These are phyloP conservation scores for Conomelus anceps DNA, from an alignment of 2,888 invertebrate genomes.

Conservation along the genomic window DNA sequence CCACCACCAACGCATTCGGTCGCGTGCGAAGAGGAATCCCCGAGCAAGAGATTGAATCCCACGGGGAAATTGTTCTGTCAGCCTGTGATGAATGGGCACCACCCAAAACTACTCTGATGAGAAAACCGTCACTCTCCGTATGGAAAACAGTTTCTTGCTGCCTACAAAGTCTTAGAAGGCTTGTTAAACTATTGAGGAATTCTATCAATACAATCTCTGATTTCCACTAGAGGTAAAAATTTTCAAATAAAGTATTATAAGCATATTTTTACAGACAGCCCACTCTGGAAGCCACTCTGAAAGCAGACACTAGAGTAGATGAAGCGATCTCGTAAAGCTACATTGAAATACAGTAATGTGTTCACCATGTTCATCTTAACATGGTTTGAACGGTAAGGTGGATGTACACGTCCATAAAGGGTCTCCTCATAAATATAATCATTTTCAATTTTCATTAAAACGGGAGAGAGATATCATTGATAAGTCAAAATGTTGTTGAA, in stretches of 20 bases:
- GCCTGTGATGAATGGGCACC: slow-evolving; percentile 1
- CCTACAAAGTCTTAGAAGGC: not conserved
- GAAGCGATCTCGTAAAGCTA: no score
- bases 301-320: no score
- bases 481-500: no score
- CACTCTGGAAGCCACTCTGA: no score
- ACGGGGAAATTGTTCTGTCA: slow-evolving; percentile 12
- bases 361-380: no score
- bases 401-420: no score
- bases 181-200: not conserved
- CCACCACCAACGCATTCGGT: not conserved
- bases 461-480: no score
- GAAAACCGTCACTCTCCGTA: slow-evolving; percentile 5
- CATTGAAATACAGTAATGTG: no score
- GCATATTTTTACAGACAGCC: not conserved
- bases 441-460: no score
- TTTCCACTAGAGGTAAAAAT: not conserved
- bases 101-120: not conserved
- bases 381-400: no score
- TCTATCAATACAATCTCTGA: not conserved
- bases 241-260: not conserved
- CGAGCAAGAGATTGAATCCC: slow-evolving; percentile 9
- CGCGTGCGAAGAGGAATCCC: not conserved
- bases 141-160: slow-evolving; percentile 3
- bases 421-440: no score